These are phyloP conservation scores for Cyclargus thomasi DNA, from an alignment of 1,140 invertebrate genomes.

Conservation along the genomic window DNA sequence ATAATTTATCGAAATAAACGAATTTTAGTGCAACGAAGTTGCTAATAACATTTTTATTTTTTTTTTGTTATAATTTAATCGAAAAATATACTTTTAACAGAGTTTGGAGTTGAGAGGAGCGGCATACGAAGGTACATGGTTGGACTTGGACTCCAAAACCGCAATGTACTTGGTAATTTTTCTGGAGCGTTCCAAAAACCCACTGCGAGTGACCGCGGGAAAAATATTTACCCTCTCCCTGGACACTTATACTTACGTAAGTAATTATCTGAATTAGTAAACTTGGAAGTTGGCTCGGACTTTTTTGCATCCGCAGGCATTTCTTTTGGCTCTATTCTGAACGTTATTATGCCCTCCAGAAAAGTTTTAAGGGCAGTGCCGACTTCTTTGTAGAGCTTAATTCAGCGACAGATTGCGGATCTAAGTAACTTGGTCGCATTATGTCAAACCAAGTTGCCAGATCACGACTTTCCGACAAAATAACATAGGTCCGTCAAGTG, in stretches of 20 bases:
- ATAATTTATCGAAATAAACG: too few species aligned
- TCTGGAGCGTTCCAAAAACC: slow-evolving; percentile 58
- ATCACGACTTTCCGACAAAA: too few species aligned
- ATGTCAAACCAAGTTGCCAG: too few species aligned
- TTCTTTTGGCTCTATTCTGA: neutral
- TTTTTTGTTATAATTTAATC: neutral
- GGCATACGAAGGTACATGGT: slow-evolving; percentile 61
- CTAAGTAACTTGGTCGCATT: too few species aligned
- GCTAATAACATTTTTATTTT: too few species aligned
- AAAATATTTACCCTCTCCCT: slow-evolving; percentile 68
- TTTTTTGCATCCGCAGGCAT: neutral
- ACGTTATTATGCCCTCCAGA: neutral
- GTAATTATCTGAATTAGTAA: slow-evolving; percentile 23
- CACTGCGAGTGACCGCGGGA: slow-evolving; percentile 59
- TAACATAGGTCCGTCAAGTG: too few species aligned
- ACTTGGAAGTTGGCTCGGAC: neutral
- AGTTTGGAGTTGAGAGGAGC: slow-evolving; percentile 51
- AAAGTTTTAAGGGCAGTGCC: neutral
- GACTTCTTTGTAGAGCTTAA: neutral
- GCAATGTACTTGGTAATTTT: slow-evolving; percentile 57
- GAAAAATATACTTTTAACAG: slow-evolving; percentile 31
- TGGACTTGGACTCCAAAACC: slow-evolving; percentile 42
- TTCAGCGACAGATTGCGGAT: too few species aligned
- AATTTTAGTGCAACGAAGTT: neutral
- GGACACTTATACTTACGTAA: slow-evolving; percentile 67